These are phyloP conservation scores for Baronia brevicornis DNA, from an alignment of 2,888 invertebrate species.

Conservation along the genomic window DNA sequence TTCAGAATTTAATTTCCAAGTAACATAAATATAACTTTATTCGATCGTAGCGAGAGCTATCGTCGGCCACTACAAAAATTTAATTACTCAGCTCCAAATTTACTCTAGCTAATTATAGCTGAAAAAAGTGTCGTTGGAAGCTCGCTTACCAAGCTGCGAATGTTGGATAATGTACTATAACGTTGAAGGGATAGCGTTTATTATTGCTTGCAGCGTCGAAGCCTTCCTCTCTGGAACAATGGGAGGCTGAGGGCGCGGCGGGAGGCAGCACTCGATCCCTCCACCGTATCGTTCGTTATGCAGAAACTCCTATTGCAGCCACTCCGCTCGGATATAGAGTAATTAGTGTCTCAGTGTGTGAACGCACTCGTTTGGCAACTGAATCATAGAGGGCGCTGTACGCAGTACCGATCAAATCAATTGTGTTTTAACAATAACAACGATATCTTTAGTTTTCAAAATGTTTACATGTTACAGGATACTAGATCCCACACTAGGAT, in stretches of 20 bases:
- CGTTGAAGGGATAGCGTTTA: not conserved
- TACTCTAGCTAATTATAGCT: constrained; percentile 9
- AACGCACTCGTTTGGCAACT: no score
- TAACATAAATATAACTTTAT: not conserved
- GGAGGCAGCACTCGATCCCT: constrained; percentile 2
- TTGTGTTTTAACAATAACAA: no score
- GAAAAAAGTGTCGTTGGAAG: constrained; percentile 5
- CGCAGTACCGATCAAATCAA: no score
- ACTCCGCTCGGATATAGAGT: no score
- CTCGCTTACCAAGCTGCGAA: not conserved
- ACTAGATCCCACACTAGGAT: no score
- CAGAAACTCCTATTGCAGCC: no score
- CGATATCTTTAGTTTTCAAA: no score
- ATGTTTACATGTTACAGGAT: no score
- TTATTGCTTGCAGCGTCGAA: not conserved
- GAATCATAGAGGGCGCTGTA: no score
- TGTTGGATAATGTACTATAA: not conserved
- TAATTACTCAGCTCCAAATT: constrained; percentile 10
- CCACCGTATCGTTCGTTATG: no score
- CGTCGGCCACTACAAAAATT: constrained; percentile 5
- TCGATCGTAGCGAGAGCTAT: constrained; percentile 1
- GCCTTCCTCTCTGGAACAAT: not conserved
- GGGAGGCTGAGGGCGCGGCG: not conserved
- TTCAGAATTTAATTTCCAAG: not conserved
- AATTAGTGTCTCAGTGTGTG: no score